These are phyloP conservation scores for Pyrrhosoma nymphula DNA, from an alignment of 2,888 invertebrate species.

Conservation along the genomic window DNA sequence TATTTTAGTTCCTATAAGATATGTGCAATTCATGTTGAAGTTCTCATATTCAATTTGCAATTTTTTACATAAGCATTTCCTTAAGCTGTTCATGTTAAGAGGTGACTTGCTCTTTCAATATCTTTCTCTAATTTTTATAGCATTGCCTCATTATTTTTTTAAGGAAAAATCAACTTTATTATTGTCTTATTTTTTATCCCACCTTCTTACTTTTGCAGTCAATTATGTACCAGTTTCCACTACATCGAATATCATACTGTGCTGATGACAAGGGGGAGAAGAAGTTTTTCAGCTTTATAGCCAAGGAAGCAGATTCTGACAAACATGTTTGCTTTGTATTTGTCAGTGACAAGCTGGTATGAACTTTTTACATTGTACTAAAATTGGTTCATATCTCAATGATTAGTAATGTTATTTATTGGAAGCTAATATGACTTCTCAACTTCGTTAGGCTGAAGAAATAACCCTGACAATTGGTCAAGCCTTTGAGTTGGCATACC, in stretches of 20 bases:
- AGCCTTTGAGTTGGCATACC: conserved; percentile 98
- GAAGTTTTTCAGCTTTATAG: conserved; percentile 97
- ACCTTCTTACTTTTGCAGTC: conserved; percentile 77
- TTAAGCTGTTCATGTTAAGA: too few species aligned
- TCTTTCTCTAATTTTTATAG: too few species aligned
- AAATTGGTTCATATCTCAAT: too few species aligned
- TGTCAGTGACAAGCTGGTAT: conserved; percentile 93
- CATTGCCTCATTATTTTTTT: too few species aligned
- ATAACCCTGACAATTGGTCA: conserved; percentile 99
- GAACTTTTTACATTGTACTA: conserved; percentile 71
- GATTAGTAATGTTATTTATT: too few species aligned
- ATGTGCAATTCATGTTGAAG: too few species aligned
- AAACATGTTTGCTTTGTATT: conserved; percentile 98
- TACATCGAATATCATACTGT: conserved; percentile 98
- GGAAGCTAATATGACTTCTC: background rate
- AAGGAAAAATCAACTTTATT: too few species aligned
- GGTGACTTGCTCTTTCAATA: too few species aligned
- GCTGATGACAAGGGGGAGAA: conserved; percentile 99
- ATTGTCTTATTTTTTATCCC: too few species aligned
- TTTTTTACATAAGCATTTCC: too few species aligned
- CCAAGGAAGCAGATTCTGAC: conserved; percentile 88
- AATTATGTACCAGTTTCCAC: conserved; percentile 95
- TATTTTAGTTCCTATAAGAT: too few species aligned
- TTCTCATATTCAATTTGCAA: too few species aligned
- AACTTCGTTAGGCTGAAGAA: conserved; percentile 87